Evolutionary conservation across 2,113 vertebrate species (phyloP).

Genomic region (Rousettus leschenaultii): DNA sequence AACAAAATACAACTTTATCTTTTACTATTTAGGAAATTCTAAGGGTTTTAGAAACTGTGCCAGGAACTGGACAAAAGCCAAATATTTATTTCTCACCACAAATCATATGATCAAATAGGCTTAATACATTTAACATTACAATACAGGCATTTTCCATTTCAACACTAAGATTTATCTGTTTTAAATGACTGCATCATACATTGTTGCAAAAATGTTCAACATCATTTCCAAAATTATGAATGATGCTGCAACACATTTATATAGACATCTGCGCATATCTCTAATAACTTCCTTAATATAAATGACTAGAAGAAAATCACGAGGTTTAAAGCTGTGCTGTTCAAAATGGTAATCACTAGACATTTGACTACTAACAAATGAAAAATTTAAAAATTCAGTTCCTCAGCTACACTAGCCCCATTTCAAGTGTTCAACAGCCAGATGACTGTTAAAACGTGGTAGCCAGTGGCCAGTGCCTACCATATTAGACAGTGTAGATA

Average conservation of each 20-base stretch:
- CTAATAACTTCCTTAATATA: not conserved
- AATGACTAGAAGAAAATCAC: not conserved
- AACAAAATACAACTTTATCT: not conserved
- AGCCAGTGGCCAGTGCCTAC: not conserved
- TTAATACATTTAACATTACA: not conserved
- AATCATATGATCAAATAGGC: not conserved
- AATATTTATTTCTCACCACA: not conserved
- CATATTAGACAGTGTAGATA: not conserved
- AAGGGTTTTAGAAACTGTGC: not conserved
- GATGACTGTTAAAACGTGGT: not conserved
- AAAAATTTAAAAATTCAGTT: not conserved
- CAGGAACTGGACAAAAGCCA: not conserved
- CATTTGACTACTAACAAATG: not conserved
- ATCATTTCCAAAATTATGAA: slow-evolving; percentile 12
- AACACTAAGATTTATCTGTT: not conserved
- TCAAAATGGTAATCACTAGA: not conserved
- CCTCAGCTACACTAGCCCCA: not conserved
- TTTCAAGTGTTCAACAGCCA: not conserved
- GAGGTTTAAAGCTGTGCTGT: not conserved
- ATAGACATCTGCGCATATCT: not conserved
- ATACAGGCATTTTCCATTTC: not conserved
- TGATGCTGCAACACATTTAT: not conserved
- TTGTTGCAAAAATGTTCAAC: not conserved
- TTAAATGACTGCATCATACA: not conserved
- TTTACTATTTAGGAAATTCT: not conserved